Evolutionary conservation across 1,140 invertebrate species (phyloP).

Genomic region (Plodia interpunctella): DNA sequence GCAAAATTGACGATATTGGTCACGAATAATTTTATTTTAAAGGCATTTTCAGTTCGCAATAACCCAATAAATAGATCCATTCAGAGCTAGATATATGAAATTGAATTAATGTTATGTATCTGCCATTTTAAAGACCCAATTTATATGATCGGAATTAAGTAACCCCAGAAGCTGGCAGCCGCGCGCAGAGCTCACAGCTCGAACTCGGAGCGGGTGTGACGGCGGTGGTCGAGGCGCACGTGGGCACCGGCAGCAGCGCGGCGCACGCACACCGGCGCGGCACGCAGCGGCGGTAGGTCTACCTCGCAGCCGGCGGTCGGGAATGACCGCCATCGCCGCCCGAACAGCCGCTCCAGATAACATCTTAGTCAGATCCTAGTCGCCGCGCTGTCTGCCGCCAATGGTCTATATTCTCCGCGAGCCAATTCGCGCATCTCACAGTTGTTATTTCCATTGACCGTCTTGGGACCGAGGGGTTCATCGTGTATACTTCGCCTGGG

Average conservation of each 20-base stretch:
- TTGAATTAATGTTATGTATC: background rate
- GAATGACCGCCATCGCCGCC: slow-evolving; percentile 76
- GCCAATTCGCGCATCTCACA: slow-evolving; percentile 83
- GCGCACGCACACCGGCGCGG: slow-evolving; percentile 55
- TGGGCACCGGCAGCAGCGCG: slow-evolving; percentile 50
- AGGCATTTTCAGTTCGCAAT: background rate
- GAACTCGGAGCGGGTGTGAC: slow-evolving; percentile 70
- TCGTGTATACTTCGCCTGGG: slow-evolving; percentile 76
- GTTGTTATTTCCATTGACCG: slow-evolving; percentile 86
- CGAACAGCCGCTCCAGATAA: slow-evolving; percentile 79
- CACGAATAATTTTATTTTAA: background rate
- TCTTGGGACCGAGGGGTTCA: slow-evolving; percentile 76
- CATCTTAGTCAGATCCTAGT: slow-evolving; percentile 81
- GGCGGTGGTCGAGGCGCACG: slow-evolving; percentile 63
- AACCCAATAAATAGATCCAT: background rate
- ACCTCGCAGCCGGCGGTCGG: slow-evolving; percentile 70
- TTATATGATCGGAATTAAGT: background rate
- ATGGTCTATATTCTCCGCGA: slow-evolving; percentile 73
- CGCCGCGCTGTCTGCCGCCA: slow-evolving; percentile 76
- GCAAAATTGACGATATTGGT: background rate
- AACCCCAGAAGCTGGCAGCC: background rate
- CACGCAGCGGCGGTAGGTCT: slow-evolving; percentile 69
- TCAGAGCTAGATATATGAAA: background rate
- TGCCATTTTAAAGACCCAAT: background rate
- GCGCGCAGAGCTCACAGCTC: slow-evolving; percentile 45